Conservation (phyloP, 2,113 vertebrate genomes). For the Grammomys surdaster region DNA sequence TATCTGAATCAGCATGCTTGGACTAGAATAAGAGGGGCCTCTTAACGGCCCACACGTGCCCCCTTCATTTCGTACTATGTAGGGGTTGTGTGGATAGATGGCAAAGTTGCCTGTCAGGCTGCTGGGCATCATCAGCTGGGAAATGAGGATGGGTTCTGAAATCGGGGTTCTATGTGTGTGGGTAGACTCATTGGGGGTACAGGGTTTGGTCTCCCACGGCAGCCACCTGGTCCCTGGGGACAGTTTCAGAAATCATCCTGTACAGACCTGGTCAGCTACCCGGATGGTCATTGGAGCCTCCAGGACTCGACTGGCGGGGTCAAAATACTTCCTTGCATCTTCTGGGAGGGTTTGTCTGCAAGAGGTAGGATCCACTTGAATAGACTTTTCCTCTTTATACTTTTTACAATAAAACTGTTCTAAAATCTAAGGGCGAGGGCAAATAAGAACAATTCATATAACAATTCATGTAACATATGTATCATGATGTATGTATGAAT, state of each 20-base stretch:
- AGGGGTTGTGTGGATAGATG: not conserved
- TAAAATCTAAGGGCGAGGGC: not conserved
- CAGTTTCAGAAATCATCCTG: not conserved
- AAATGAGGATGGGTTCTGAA: not conserved
- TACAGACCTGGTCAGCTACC: conserved; percentile 91
- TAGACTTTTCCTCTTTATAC: not conserved
- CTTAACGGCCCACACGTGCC: not conserved
- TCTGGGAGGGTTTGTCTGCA: conserved; percentile 89
- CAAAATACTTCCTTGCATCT: conserved; percentile 91
- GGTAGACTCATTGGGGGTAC: not conserved
- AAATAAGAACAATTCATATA: not conserved
- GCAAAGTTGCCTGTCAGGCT: accelerated
- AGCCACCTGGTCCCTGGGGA: too few species aligned
- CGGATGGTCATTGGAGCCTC: conserved; percentile 91
- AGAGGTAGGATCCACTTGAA: not conserved
- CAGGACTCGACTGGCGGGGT: conserved; percentile 90
- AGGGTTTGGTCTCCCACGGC: not conserved
- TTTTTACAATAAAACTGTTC: not conserved
- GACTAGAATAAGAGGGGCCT: too few species aligned
- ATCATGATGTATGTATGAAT: not conserved
- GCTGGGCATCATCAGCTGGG: not conserved
- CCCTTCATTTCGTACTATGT: accelerated
- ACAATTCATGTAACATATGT: not conserved
- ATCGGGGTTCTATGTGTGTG: not conserved
- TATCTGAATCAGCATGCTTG: not conserved